Evolutionary conservation across 2,888 invertebrate genomes (phyloP).

Genomic region (Mycalesis mineus): DNA sequence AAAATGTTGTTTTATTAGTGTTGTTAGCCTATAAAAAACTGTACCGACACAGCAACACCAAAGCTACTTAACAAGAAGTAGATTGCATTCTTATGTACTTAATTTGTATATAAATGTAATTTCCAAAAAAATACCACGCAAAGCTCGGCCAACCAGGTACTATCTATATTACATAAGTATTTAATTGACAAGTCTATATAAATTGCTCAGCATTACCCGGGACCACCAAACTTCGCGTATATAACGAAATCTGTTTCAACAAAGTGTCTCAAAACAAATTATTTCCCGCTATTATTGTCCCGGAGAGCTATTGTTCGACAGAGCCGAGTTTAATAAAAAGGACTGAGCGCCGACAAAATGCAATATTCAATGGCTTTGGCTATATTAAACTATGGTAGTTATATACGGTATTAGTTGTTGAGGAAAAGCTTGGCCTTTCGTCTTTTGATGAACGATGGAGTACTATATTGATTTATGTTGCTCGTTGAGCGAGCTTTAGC

Average conservation of each 20-base stretch:
- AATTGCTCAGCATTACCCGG: background rate
- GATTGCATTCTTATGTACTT: too few relatives aligned
- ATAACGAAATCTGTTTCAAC: constrained; percentile 19
- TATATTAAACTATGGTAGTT: constrained; percentile 7
- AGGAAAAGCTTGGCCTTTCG: constrained; percentile 7
- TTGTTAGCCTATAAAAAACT: too few relatives aligned
- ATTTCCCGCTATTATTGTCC: constrained; percentile 35
- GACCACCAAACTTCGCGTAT: background rate
- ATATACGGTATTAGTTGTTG: constrained; percentile 11
- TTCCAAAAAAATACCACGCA: too few relatives aligned
- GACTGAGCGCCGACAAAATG: constrained; percentile 44
- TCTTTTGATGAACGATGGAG: background rate
- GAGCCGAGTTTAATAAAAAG: constrained; percentile 52
- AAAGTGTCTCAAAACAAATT: constrained; percentile 27
- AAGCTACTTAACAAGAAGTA: too few relatives aligned
- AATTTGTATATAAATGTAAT: too few relatives aligned
- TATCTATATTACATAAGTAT: too few relatives aligned
- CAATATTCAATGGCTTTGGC: constrained; percentile 38
- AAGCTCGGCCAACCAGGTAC: too few relatives aligned
- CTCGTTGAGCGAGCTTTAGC: background rate
- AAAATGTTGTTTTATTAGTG: too few relatives aligned
- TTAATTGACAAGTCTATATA: background rate
- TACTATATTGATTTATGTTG: background rate
- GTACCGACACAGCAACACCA: too few relatives aligned
- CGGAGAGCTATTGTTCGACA: constrained; percentile 40